Base-by-base conservation (phyloP, 2,113 vertebrate species). In the Rhegmatorhina hoffmannsi region DNA sequence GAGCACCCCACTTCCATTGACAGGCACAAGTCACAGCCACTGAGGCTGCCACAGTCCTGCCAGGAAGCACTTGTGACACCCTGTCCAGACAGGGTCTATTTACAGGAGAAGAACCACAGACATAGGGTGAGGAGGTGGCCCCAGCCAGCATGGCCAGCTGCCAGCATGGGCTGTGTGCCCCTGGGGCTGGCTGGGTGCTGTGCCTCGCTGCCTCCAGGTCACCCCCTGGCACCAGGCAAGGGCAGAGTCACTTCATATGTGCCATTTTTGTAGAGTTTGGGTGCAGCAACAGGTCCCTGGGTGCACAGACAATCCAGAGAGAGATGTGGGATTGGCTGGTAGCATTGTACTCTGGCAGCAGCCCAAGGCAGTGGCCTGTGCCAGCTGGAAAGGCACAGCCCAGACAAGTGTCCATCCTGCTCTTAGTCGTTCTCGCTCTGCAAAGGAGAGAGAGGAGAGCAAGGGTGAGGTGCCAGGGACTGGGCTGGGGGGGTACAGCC, bases 401-500 rank as follows among this genome's bases (percentile, higher is more conserved):
- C 52, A 28, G 72, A 68, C 34, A 14, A 75, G 53, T 0, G 31
- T 90, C 84, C 53, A 2, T 55, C 64, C 75, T 0, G 0, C 56
- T 19, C 28, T 94, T 90, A 97, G 90, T 96, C 47, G 0, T 92
- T 96, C 85, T 95, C 95, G 0, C 94, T 96, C 96, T 96, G 95
- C 59, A 84, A 38, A 24, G 49, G 67, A 86, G 50, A 56, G 52
- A n/a, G 53, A 4, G 3, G 15, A 44, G 33, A 40, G 78, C 33
- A 4, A 29, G 21, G 46, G 29, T 94, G 73, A 87, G 63, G 50
- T 6, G 79, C 18, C 13, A 6, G 20, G 31, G 43, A 38, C 62
- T 6, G 29, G 38, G 17, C 47, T 18, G 5, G 16, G 10, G 8
- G 23, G 38, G 24, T 1, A 0, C n/a, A 6, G 33, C 29, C 69